Evolutionary conservation across 2,888 invertebrate genomes (phyloP).

Genomic region (Heteromyza rotundicornis): DNA sequence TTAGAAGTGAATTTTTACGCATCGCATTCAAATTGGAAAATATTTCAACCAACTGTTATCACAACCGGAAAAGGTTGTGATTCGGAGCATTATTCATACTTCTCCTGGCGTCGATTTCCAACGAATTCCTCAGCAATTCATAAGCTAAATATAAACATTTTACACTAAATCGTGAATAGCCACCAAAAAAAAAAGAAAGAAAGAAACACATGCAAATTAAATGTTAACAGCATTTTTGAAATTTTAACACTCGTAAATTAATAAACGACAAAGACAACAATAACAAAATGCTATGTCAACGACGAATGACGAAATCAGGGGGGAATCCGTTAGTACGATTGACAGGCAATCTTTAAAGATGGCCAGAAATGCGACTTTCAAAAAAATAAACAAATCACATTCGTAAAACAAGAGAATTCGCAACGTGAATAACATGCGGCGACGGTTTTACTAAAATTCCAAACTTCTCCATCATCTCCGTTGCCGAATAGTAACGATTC

Average conservation of each 20-base stretch:
- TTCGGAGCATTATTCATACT: too few species aligned
- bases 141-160: not conserved
- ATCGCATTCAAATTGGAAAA: too few species aligned
- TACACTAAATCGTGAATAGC: too few species aligned
- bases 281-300: slow-evolving; percentile 5
- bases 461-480: not conserved
- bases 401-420: too few species aligned
- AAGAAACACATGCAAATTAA: slow-evolving; percentile 11
- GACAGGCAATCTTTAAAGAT: not conserved
- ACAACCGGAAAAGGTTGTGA: too few species aligned
- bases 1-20: too few species aligned
- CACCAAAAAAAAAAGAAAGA: too few species aligned
- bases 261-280: not conserved
- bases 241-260: slow-evolving; percentile 3
- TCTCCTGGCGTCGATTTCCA: too few species aligned
- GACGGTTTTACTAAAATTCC: not conserved
- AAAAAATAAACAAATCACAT: not conserved
- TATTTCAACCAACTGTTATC: too few species aligned
- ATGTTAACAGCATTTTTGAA: slow-evolving; percentile 2
- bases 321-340: slow-evolving; percentile 26
- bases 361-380: slow-evolving; percentile 1
- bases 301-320: slow-evolving; percentile 16
- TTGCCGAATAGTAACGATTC: too few species aligned
- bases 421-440: not conserved
- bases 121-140: not conserved